Percentiles rank a stretch among this genome's conserved stretches.
Conservation (phyloP, 1,140 invertebrate genomes). For the Papilio dardanus region DNA sequence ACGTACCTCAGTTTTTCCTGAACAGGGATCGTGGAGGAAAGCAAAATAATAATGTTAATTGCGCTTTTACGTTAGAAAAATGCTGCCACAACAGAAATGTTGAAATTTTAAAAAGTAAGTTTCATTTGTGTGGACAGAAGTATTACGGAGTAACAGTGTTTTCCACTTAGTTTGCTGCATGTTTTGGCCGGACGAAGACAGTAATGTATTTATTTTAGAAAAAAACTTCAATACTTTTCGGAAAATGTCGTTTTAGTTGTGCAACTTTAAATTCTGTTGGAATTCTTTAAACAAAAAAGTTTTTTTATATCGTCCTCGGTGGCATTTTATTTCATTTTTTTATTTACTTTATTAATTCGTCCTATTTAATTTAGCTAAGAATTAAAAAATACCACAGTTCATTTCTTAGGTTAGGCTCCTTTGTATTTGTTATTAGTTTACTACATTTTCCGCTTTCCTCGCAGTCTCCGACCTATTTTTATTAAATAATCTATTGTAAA, state of each 20-base stretch:
- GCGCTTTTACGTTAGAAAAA: constrained; percentile 7
- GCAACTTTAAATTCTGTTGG: neutral
- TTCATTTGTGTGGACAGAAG: constrained; percentile 2
- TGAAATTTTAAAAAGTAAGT: constrained; percentile 9
- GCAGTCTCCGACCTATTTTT: neutral
- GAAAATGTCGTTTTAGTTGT: neutral
- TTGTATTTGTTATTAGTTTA: neutral
- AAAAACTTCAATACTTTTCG: neutral
- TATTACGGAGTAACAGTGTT: constrained; percentile 20
- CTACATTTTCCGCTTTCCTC: neutral
- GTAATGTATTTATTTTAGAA: constrained; percentile 17
- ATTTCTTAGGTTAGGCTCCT: neutral
- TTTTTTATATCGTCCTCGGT: neutral
- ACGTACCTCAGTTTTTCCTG: neutral
- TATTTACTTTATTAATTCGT: too few species aligned
- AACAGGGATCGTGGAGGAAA: neutral
- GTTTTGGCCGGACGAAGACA: constrained; percentile 9
- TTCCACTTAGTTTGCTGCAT: constrained; percentile 17
- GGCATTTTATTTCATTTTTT: too few species aligned
- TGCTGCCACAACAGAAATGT: neutral
- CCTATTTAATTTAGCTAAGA: too few species aligned
- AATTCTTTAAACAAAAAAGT: neutral
- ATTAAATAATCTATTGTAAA: neutral
- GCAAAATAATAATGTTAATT: constrained; percentile 20
- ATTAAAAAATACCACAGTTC: neutral